Conservation (phyloP, 1,140 invertebrate species). For the Acyrthosiphon pisum region DNA sequence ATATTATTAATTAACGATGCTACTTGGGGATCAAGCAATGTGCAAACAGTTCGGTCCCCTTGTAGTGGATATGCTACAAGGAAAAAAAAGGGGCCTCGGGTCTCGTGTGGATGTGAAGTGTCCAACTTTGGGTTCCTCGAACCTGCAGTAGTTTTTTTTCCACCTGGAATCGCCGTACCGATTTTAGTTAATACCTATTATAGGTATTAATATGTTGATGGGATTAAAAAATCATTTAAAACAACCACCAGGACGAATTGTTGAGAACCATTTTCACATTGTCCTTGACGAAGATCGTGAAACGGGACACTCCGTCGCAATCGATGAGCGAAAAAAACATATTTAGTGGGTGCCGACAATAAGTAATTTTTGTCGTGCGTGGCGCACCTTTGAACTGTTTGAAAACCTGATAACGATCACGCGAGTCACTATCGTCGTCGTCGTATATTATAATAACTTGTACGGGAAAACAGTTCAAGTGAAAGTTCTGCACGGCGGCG, state of each 20-base stretch:
- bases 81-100: too few relatives aligned
- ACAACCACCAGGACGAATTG: not conserved
- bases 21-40: too few relatives aligned
- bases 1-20: too few relatives aligned
- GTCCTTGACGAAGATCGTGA: constrained; percentile 16
- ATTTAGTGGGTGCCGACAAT: not conserved
- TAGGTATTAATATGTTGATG: too few relatives aligned
- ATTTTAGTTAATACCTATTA: not conserved
- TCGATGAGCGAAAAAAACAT: not conserved
- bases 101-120: not conserved
- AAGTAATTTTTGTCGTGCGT: not conserved
- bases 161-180: not conserved
- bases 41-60: too few relatives aligned
- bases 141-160: not conserved
- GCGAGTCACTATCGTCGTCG: not conserved
- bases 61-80: too few relatives aligned
- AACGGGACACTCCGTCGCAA: not conserved
- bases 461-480: not conserved
- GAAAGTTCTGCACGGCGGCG: not conserved
- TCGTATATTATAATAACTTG: too few relatives aligned
- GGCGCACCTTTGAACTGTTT: constrained; percentile 28
- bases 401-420: not conserved
- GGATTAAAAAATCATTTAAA: not conserved
- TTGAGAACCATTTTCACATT: not conserved
- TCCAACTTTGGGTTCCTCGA: not conserved